Base-by-base conservation (phyloP, 1,140 invertebrate species). In the Chelonus insularis region DNA sequence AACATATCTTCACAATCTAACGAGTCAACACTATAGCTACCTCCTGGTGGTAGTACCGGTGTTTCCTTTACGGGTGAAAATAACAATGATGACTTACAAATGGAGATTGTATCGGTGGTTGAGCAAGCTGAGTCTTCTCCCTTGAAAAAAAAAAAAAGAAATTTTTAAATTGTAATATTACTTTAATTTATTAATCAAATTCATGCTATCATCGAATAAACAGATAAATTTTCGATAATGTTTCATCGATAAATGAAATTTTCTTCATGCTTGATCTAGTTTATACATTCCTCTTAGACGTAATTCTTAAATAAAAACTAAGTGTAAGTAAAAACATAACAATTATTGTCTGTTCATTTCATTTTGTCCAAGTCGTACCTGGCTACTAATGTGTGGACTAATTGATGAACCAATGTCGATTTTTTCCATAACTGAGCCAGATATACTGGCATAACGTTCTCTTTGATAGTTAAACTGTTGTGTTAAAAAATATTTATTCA, bases 21-120 rank as follows among this genome's bases (percentile, higher is more conserved):
- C 43, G 93, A 95, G 74, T 96, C 93, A 18, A 95, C 91, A 57
- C 91, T 93, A 78, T 93, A 92, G 73, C 93, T 92, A 20, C 82
- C 81, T 18, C 85, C 83, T 3, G 86, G 82, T 60, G 89, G 88
- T 58, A 88, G 79, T 50, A 86, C 84, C 29, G 84, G 84, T 57
- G 85, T 87, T 82, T 95, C 93, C 77, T 92, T 92, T 23, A 95
- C 88, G n/a, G 94, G 93, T 45, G 93, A 95, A 80, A 96, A 96
- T 32, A 96, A 82, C 60, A 93, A 83, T 72, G 93, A 92, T 55
- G 92, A 93, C 80, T 94, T 93, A 83, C 91, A 94, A 70, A 94
- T 91, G 34, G 92, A 94, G 85, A 91, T 91, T 45, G 87, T 89
- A 68, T 88, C 88, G 56, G 87, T 84, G 45, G 88, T 89, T 55